These are phyloP conservation scores for Ormyrus rosae DNA, from an alignment of 2,888 invertebrate genomes.

Conservation along the genomic window DNA sequence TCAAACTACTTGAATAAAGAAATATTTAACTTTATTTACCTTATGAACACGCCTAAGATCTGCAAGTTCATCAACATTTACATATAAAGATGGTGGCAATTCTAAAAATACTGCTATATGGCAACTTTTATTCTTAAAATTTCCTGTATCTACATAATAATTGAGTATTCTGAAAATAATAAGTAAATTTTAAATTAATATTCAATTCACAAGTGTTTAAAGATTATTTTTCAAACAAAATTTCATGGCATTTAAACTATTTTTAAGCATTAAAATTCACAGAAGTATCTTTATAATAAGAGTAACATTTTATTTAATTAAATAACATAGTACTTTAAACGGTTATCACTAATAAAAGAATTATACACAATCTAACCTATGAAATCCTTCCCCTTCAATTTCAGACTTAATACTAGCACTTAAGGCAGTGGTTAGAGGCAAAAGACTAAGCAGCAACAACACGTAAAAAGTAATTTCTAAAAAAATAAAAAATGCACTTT, in stretches of 20 bases:
- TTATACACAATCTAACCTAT: slow-evolving; percentile 66
- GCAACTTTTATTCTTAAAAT: slow-evolving; percentile 63
- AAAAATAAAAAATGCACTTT: background rate
- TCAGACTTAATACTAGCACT: slow-evolving; percentile 61
- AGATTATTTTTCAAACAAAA: background rate
- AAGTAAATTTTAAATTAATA: background rate
- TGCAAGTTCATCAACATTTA: slow-evolving; percentile 71
- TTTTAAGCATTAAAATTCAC: background rate
- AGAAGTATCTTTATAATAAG: background rate
- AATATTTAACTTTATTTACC: slow-evolving; percentile 60
- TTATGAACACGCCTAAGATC: slow-evolving; percentile 67
- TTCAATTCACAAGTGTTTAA: background rate
- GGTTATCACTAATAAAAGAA: background rate
- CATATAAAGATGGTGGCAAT: slow-evolving; percentile 69
- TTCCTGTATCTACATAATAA: slow-evolving; percentile 63
- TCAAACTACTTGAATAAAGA: background rate
- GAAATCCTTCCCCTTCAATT: slow-evolving; percentile 70
- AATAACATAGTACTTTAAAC: slow-evolving; percentile 8
- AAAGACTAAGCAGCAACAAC: slow-evolving; percentile 17
- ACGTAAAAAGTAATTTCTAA: slow-evolving; percentile 32
- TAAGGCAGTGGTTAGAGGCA: slow-evolving; percentile 49
- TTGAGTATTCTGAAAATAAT: slow-evolving; percentile 62
- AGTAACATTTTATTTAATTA: slow-evolving; percentile 1
- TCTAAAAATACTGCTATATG: slow-evolving; percentile 64
- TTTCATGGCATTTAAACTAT: too few relatives aligned